Conservation (phyloP, 2,797 vertebrate species). For the Acrossocheilus wenchowensis region DNA sequence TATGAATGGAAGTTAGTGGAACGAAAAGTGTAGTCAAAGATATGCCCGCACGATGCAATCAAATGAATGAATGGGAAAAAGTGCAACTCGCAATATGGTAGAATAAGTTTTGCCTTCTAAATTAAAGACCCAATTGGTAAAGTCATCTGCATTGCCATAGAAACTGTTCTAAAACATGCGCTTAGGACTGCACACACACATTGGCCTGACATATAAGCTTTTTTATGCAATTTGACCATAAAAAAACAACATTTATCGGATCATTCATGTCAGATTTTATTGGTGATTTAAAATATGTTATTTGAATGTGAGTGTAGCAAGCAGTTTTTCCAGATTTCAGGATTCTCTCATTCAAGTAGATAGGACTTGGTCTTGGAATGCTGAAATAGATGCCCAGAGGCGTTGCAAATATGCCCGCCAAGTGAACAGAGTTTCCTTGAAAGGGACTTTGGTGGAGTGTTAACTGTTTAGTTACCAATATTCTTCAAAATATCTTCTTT, state of each 20-base stretch:
- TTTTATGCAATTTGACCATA: not conserved
- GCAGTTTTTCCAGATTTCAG: not conserved
- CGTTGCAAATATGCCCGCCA: not conserved
- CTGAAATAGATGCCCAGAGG: not conserved
- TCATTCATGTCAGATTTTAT: not conserved
- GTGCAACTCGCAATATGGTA: not conserved
- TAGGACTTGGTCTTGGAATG: not conserved
- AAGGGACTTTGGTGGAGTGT: not conserved
- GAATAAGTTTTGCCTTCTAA: too few relatives aligned
- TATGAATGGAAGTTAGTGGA: not conserved
- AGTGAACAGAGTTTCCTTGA: not conserved
- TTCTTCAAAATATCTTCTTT: not conserved
- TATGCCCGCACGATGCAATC: too few relatives aligned
- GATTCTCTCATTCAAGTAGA: not conserved
- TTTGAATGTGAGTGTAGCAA: not conserved
- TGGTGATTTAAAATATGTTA: not conserved
- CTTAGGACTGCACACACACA: not conserved
- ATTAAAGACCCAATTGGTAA: too few relatives aligned
- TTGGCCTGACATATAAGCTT: not conserved
- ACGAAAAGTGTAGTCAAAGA: not conserved
- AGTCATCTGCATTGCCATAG: too few relatives aligned
- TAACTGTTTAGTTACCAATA: not conserved
- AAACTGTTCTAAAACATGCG: not conserved
- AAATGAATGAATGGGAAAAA: not conserved
- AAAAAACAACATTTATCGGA: not conserved